Evolutionary conservation across 2,797 vertebrate species (phyloP), one percentile per base, ranked within the genome.

Genomic region (Bovichtus diacanthus): DNA sequence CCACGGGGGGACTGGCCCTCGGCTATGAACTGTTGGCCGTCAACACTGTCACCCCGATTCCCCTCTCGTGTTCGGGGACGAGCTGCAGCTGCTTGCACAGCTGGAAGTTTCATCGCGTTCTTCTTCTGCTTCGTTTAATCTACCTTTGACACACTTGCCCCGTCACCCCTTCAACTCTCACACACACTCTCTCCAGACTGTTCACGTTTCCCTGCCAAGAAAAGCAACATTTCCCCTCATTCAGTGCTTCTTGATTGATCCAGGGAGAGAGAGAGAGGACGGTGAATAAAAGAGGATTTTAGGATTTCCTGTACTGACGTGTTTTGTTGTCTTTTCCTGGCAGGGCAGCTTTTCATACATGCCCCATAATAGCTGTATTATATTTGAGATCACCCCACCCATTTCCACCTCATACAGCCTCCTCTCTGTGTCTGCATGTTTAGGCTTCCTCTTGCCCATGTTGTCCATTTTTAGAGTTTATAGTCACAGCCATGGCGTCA

Each of bases 11-110:
- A 65, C n/a, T 2, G 72, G 73, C 74, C 59, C 29, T 59, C 0
- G 31, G 70, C 64, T 60, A 15, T 71, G 73, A 85, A 79, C 80
- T 81, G 70, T 63, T 81, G 70, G 80, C 77, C 58, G n/a, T 39
- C 74, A 19, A 64, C 3, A 11, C 76, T 34, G 68, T 90, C 76
- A 55, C 83, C 78, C 78, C 29, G 12, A 72, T 76, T 79, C 79
- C 74, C 69, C 73, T 72, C 74, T 76, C 11, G 47, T 77, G 85
- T 76, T 78, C 11, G 72, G 74, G 78, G 82, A 87, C 34, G 29
- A 78, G 82, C 81, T 80, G 79, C 88, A 90, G 91, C 92, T 93
- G 91, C 84, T 77, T 86, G 82, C 92, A 92, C 92, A 93, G 92
- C 92, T 95, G 93, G 92, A 90, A 77, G 74, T 86, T 90, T 92